Base-by-base conservation (phyloP, 2,113 vertebrate species). In the Cyprinus carpio region DNA sequence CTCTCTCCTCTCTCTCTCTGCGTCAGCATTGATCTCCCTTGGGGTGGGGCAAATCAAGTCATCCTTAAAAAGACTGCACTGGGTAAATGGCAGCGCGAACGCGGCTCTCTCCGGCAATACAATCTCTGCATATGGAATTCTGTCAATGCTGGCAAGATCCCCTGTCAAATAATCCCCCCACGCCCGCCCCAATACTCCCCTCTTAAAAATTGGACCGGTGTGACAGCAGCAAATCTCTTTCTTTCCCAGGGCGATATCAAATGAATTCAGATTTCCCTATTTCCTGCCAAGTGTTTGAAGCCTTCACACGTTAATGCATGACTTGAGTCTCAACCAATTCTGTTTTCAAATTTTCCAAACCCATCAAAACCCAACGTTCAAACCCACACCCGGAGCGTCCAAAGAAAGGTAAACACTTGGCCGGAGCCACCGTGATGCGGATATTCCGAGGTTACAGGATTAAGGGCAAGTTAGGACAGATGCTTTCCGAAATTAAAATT, bases 191-290 rank as follows among this genome's bases (percentile, higher is more conserved):
- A n/a, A n/a, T n/a, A n/a, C n/a, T n/a, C n/a, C n/a, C n/a, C n/a
- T n/a, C 76, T 83, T 83, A n/a, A n/a, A 78, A 76, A 83, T 75
- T 82, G 81, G 56, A 25, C 51, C 25, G 34, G 80, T 87, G 69
- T 84, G 76, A 71, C 80, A 85, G 72, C 72, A 56, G 75, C 54
- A 56, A 25, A 80, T 77, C n/a, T n/a, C n/a, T 88, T 88, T 34
- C 56, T n/a, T n/a, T 79, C 81, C 65, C 60, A 81, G 76, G 58
- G 82, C 25, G 56, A 86, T 85, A 80, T 85, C 49, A 49, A 75
- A 78, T 71, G 84, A 78, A 89, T 89, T 76, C 74, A 82, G 77
- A 85, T 84, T 84, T 89, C n/a, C n/a, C n/a, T n/a, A n/a, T n/a
- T n/a, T n/a, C n/a, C 79, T 64, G 25, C 60, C 74, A 54, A 56